Percentiles rank a stretch among this genome's conserved stretches.
phyloP scores from a whole-genome alignment of 2,113 vertebrate genomes.

The Plectropomus leopardus region DNA sequence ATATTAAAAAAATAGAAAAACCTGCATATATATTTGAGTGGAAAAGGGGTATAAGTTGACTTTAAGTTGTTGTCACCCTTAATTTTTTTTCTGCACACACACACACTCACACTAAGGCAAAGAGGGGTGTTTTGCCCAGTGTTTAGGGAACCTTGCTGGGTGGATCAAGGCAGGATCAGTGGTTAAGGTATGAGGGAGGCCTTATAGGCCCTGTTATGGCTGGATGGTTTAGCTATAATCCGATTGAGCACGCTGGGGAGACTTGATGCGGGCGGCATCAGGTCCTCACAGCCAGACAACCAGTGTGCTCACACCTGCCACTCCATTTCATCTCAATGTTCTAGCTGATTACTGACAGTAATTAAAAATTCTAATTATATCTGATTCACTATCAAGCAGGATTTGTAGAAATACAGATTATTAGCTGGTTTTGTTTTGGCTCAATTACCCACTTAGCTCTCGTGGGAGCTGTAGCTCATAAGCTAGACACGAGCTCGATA shows the following conservation, averaged over 20 bases:
- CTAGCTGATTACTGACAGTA: conserved; percentile 72
- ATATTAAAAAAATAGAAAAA: too few relatives aligned
- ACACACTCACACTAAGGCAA: conserved; percentile 17
- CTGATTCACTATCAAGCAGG: conserved; percentile 65
- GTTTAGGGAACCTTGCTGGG: conserved; percentile 64
- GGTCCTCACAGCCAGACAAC: conserved; percentile 65
- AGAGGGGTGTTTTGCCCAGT: conserved; percentile 28
- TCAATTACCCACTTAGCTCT: conserved; percentile 65
- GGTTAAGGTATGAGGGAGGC: conserved; percentile 62
- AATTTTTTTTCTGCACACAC: too few relatives aligned
- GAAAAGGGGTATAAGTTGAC: neutral
- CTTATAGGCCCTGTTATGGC: conserved; percentile 68
- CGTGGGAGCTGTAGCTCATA: conserved; percentile 48
- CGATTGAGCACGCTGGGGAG: conserved; percentile 62
- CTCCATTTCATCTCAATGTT: conserved; percentile 65
- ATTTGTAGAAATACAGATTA: conserved; percentile 76
- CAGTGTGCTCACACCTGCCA: conserved; percentile 75
- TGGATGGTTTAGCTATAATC: conserved; percentile 79
- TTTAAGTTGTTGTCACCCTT: conserved; percentile 18
- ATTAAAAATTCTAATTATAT: conserved; percentile 77
- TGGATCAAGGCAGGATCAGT: conserved; percentile 74
- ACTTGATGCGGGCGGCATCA: conserved; percentile 54
- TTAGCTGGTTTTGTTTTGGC: conserved; percentile 74
- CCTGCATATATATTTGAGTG: too few relatives aligned
- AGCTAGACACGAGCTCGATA: conserved; percentile 48